Percentiles rank a stretch among this genome's conserved stretches.
Evolutionary conservation across 1,140 invertebrate genomes (phyloP).

Genomic region (Monochamus saltuarius): DNA sequence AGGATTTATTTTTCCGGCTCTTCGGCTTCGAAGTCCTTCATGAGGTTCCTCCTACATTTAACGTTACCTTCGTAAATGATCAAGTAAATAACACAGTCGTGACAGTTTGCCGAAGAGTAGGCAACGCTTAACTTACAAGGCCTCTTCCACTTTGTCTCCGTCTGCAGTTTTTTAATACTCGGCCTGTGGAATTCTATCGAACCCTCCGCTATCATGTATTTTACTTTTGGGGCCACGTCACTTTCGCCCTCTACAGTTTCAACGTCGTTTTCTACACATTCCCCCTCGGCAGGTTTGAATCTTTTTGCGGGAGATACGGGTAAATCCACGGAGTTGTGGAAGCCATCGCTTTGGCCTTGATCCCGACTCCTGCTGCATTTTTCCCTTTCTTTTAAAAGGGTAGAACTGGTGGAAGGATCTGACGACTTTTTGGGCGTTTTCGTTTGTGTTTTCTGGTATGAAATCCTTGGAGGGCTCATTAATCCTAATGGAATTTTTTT

Average conservation of each 20-base stretch:
- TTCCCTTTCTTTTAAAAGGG: conserved; percentile 2
- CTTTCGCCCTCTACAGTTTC: conserved; percentile 34
- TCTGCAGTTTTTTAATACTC: conserved; percentile 53
- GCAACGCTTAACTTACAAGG: conserved; percentile 60
- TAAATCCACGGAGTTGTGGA: conserved; percentile 25
- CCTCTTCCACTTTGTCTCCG: conserved; percentile 57
- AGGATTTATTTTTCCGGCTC: conserved; percentile 24
- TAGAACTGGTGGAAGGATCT: conserved; percentile 25
- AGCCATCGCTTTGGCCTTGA: conserved; percentile 36
- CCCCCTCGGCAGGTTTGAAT: conserved; percentile 20
- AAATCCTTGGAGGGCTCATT: conserved; percentile 31
- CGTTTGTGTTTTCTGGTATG: conserved; percentile 8
- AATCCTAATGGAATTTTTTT: conserved; percentile 26
- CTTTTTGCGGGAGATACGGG: conserved; percentile 32
- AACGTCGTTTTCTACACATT: conserved; percentile 5
- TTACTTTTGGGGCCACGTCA: conserved; percentile 18
- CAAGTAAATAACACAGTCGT: conserved; percentile 59
- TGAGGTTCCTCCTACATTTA: conserved; percentile 59
- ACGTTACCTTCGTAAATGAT: conserved; percentile 59
- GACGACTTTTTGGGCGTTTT: conserved; percentile 32
- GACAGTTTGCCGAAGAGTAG: conserved; percentile 54
- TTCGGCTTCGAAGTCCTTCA: conserved; percentile 46
- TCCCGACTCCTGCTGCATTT: conserved; percentile 22
- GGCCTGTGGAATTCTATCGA: conserved; percentile 57
- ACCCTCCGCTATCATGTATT: conserved; percentile 50